Conservation (phyloP, 2,113 vertebrate species). For the Anhinga rufa region DNA sequence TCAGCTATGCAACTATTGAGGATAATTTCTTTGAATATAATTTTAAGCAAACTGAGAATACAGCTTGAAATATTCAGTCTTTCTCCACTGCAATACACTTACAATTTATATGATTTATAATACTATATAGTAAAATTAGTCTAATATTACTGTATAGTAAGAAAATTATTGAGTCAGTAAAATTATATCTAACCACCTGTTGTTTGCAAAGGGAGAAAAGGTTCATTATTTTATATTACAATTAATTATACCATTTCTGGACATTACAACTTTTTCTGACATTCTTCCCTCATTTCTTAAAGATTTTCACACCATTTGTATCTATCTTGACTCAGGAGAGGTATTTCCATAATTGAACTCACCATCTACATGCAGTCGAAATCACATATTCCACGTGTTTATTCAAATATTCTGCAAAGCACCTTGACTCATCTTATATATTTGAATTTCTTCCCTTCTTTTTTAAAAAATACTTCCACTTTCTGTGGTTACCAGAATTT, state of each 20-base stretch:
- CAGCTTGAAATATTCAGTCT: background rate
- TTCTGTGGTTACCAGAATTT: background rate
- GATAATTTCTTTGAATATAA: background rate
- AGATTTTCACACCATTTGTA: background rate
- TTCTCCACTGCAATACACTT: background rate
- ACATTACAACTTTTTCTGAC: background rate
- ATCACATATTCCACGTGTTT: background rate
- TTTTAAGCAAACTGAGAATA: background rate
- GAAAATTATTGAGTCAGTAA: background rate
- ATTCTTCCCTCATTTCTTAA: background rate
- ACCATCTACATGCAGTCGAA: background rate
- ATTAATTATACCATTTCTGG: background rate
- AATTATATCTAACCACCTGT: background rate
- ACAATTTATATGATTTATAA: background rate
- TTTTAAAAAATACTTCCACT: background rate
- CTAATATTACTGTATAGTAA: background rate
- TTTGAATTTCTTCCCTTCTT: background rate
- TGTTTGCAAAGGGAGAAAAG: background rate
- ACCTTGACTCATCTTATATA: background rate
- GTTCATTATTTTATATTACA: background rate
- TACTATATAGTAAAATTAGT: background rate
- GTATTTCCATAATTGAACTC: background rate
- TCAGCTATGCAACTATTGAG: background rate
- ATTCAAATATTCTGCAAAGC: background rate
- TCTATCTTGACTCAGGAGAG: background rate